phyloP scores from a whole-genome alignment of 2,113 vertebrate genomes.

The Parotia lawesii region DNA sequence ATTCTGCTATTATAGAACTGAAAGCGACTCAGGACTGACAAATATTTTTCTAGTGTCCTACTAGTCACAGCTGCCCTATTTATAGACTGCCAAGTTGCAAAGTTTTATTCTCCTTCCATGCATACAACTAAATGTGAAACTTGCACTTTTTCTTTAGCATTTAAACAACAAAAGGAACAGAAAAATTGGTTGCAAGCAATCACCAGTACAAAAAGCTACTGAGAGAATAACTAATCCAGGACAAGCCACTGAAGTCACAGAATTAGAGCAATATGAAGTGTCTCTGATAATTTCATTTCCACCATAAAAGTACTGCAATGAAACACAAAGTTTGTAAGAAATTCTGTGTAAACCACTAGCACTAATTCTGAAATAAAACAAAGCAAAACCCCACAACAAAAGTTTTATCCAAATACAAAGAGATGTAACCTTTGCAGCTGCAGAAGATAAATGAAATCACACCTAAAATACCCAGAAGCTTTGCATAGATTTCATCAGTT shows the following conservation, averaged over 20 bases:
- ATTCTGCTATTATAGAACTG: not conserved
- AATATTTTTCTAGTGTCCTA: not conserved
- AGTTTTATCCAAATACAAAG: not conserved
- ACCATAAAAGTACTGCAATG: not conserved
- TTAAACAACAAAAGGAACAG: not conserved
- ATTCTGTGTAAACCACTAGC: not conserved
- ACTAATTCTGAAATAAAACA: not conserved
- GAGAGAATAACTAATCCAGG: not conserved
- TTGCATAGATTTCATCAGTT: not conserved
- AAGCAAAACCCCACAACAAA: not conserved
- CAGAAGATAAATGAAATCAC: not conserved
- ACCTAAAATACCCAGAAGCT: not conserved
- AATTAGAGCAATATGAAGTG: not conserved
- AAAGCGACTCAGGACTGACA: not conserved
- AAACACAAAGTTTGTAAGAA: not conserved
- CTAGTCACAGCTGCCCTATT: not conserved
- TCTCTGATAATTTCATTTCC: not conserved
- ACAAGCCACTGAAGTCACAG: not conserved
- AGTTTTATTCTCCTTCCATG: not conserved
- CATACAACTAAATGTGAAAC: not conserved
- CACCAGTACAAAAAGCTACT: not conserved
- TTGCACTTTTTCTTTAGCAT: not conserved
- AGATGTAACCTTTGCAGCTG: not conserved
- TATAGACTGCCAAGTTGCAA: not conserved
- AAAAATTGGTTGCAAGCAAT: not conserved